Evolutionary conservation across 2,888 invertebrate genomes (phyloP), one percentile per base, ranked within the genome.

Genomic region (Troglohyphantes excavatus): DNA sequence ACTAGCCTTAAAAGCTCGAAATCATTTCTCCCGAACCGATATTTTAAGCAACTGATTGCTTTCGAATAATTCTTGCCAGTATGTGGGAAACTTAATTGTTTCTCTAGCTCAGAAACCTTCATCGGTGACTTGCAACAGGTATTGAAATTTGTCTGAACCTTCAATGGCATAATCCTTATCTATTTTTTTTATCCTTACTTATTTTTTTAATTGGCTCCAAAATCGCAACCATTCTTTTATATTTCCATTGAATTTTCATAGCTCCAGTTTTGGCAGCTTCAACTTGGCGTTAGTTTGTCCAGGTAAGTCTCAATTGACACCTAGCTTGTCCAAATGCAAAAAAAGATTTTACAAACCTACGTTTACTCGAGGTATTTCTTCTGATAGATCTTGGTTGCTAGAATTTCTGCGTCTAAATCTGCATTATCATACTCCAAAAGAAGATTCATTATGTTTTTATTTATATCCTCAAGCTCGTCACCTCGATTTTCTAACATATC

Each of bases 1-100:
- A 93, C 91, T 43, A 93, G 61, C 68, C 91, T 91, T 29, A 93
- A 75, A 11, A 93, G 70, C 76, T 93, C 92, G n/a, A 92, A 59
- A 17, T 92, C 91, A 6, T 93, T 87, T 67, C 91, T 91, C 0
- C 90, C 91, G 73, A 87, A 91, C 17, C 91, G 33, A 1, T 75
- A 46, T 21, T 91, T 75, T 11, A 91, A 67, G 11, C 73, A 33
- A 5, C 88, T 73, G 3, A 93, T 89, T 0, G 85, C 92, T 53
- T 92, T 92, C 0, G 65, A 53, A 78, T 93, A 93, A 70, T 92
- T 92, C 75, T 92, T 92, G 0, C 61, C 90, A 0, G 91, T 91
- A 0, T 72, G 63, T 2, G 83, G 91, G 67, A 65, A 91, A 7
- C 82, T 91, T 2, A 92, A 91, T 17, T 5, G 13, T 19, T 92